Base-by-base conservation (phyloP, 2,113 vertebrate species). In the Anser cygnoides region DNA sequence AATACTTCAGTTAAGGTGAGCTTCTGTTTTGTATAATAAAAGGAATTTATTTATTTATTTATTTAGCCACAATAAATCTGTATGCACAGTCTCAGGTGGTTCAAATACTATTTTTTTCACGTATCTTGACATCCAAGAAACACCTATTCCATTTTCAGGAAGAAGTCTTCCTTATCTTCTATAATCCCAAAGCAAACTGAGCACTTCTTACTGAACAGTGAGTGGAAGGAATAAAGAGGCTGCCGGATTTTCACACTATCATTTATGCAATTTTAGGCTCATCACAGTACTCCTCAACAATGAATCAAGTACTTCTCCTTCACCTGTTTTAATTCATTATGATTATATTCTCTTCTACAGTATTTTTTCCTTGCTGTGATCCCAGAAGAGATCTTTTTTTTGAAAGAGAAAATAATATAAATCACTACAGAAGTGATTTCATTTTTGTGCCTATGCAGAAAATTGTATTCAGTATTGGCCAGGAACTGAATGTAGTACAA, bases 111-210 rank as follows among this genome's bases (percentile, higher is more conserved):
- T 58, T 81, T 94, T 88, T 88, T 92, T 84, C 44, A 78, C 14
- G 20, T 82, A 74, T 62, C 50, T 86, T 79, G 75, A 71, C n/a
- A 93, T 49, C 57, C 37, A 87, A 57, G n/a, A 89, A 89, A 50
- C 37, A 82, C 41, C 58, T 87, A 82, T 83, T 95, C 29, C 20
- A 61, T 66, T 94, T 87, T 78, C 72, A 71, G 37, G 55, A 54
- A 85, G 68, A 72, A 89, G 25, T 17, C 29, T 63, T 96, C n/a
- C 73, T 91, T 96, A 95, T 93, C 9, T 54, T 65, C 74, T 81
- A 11, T 79, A 96, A 84, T 85, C 85, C 85, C 79, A 90, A 54
- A 71, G 65, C 33, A 92, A 93, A 95, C 52, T 79, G 35, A 87
- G 62, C 25, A 70, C 20, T 55, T 82, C 59, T 41, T 44, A 71